Conservation (phyloP, 2,113 vertebrate genomes). For the Craseonycteris thonglongyai region DNA sequence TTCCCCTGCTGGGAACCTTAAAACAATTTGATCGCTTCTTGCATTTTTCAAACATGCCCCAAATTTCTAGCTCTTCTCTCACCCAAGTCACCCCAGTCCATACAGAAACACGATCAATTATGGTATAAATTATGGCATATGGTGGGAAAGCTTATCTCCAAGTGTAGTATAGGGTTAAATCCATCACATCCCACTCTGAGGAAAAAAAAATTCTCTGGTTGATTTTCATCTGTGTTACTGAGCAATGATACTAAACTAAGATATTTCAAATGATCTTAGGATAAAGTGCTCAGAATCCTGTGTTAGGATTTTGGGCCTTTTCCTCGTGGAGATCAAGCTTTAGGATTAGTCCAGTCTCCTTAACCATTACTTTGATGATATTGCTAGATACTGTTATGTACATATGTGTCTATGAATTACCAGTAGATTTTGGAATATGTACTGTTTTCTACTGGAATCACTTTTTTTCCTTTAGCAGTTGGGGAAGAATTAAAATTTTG, state of each 20-base stretch:
- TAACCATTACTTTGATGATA: constrained; percentile 69
- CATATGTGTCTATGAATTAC: background rate
- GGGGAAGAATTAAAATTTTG: background rate
- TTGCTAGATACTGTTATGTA: constrained; percentile 38
- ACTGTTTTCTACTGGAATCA: background rate
- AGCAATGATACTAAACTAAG: constrained; percentile 69
- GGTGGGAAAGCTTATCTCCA: constrained; percentile 39
- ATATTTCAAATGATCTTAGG: constrained; percentile 66
- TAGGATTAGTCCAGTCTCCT: constrained; percentile 60
- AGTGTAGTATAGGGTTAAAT: constrained; percentile 61
- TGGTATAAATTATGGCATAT: background rate
- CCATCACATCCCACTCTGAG: constrained; percentile 53
- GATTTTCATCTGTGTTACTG: constrained; percentile 69
- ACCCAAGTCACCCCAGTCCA: background rate
- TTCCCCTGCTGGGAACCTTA: background rate
- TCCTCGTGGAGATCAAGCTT: constrained; percentile 65
- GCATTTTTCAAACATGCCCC: background rate
- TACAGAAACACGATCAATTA: too few relatives aligned
- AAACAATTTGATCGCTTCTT: background rate
- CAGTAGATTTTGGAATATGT: background rate
- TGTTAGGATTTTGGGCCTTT: constrained; percentile 47
- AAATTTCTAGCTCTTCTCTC: background rate
- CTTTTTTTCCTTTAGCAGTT: background rate
- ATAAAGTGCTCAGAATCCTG: constrained; percentile 56
- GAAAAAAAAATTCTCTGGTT: constrained; percentile 68